These are phyloP conservation scores for Zaprionus ghesquierei DNA, from an alignment of 1,140 invertebrate species.

Conservation along the genomic window DNA sequence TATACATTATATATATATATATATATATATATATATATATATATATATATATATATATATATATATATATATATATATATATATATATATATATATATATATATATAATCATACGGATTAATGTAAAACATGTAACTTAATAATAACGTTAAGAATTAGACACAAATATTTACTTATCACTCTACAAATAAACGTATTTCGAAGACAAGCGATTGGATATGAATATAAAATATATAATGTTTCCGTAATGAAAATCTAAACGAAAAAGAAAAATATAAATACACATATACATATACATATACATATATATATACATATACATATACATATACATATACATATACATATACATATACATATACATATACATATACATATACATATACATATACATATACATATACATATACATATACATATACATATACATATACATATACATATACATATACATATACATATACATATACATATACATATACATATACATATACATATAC, in stretches of 20 bases:
- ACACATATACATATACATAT: not conserved
- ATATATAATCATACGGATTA: not conserved
- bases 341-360: not conserved
- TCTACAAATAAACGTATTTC: not conserved
- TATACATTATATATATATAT: not conserved
- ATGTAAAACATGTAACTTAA: not conserved
- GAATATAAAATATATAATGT: too few relatives aligned
- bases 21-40: not conserved
- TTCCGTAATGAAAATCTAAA: too few relatives aligned
- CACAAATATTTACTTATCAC: not conserved
- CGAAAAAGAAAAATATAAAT: too few relatives aligned
- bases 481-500: constrained; percentile 1
- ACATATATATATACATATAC: not conserved
- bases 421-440: not conserved
- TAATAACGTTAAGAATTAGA: not conserved
- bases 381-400: not conserved
- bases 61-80: not conserved
- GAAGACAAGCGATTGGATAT: not conserved
- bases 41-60: not conserved
- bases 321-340: not conserved
- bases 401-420: constrained; percentile 1
- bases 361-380: not conserved
- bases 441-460: constrained; percentile 3
- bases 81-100: not conserved
- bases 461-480: constrained; percentile 6